Base-by-base conservation (phyloP, 2,797 vertebrate species). In the Hybognathus amarus region DNA sequence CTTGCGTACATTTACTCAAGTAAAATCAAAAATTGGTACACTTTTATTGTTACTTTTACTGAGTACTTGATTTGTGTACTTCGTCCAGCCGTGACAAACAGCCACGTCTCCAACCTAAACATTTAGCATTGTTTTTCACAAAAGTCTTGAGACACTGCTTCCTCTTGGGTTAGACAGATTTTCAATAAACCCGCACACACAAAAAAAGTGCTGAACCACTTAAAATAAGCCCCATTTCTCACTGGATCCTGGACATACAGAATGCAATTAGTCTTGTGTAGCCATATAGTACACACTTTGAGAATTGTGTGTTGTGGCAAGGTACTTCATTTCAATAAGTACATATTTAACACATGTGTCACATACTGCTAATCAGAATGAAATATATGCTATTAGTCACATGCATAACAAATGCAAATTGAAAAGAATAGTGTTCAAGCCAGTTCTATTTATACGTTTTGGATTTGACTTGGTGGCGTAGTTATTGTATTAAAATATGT, bases 141-240 rank as follows among this genome's bases (percentile, higher is more conserved):
- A 24, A 63, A 18, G 36, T 59, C 6, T 47, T n/a, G 52, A 24
- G 42, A 20, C 42, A 64, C 11, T 36, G 52, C 56, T 61, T 63
- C 20, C 56, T 47, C 13, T n/a, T 3, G 56, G 22, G 56, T 64
- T 24, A 64, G 54, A 81, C 40, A 73, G 13, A 38, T 81, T 81
- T 73, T 63, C 66, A 71, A 45, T 71, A 71, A 80, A 61, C 24
- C 69, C 3, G 2, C 59, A 27, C 24, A 13, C 59, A 27, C 40
- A 30, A 40, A 33, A 66, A 68, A 54, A 7, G 66, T 27, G 66
- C 50, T 40, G 17, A 50, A 56, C 78, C 40, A 22, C 27, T 67
- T 79, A 64, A 78, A 66, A 13, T 18, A n/a, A 36, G 63, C 42
- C 11, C 9, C 10, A 56, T 63, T 61, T 40, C 20, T 42, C 36